Evolutionary conservation across 2,113 vertebrate species (phyloP), one percentile per base, ranked within the genome.

Genomic region (Phasianus colchicus): DNA sequence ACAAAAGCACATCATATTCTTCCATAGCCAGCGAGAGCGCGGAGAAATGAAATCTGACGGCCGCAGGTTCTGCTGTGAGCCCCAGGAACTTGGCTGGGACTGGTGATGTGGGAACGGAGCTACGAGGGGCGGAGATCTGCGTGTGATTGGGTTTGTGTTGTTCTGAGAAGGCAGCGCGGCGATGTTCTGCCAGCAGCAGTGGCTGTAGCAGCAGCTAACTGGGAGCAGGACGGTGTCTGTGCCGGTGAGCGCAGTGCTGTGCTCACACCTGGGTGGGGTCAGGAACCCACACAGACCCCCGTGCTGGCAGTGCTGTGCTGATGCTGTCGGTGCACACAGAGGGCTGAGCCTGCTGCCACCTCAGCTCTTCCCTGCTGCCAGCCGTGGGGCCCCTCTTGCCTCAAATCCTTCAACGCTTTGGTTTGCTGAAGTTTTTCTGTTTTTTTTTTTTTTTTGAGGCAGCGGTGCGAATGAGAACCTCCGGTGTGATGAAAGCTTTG

Each of bases 21-120:
- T 40, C 72, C 75, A 12, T 55, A 66, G 77, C 76, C 86, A 86
- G 91, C 4, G 57, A 86, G 88, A 93, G 94, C 40, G 65, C 3
- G 4, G 89, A 63, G 75, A 78, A 75, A 69, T 43, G 81, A 93
- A 90, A 76, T 86, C 9, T 3, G 73, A 86, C 32, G 86, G 94
- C 87, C 92, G 83, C 89, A 92, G 94, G 87, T 88, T 96, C 76
- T 95, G 83, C 71, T 90, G 92, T 57, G 83, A 96, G 40, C 89
- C 93, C 86, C 92, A 65, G 94, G 80, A 95, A 79, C 85, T 93
- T 88, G 89, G 81, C 95, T 94, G 91, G 76, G 72, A 11, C 38
- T 73, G 63, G 22, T 78, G 66, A 57, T 81, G 87, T 84, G 92
- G 87, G 78, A 89, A 38, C 5, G 0, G 40, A 92, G 89, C 25